These are phyloP conservation scores for Pseudomyrmex cubaensis DNA, from an alignment of 1,140 invertebrate species.

Conservation along the genomic window DNA sequence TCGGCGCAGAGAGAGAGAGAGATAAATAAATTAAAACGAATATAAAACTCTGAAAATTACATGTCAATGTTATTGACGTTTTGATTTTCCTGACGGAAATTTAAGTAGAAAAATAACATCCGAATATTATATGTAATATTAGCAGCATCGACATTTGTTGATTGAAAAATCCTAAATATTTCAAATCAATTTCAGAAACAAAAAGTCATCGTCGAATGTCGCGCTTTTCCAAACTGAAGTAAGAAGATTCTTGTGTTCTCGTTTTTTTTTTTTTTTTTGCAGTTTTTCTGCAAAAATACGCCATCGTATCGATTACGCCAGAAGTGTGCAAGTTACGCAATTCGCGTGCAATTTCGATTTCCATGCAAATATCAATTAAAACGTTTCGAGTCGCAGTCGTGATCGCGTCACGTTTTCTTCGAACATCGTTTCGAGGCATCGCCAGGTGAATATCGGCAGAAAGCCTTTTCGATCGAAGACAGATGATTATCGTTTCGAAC, in stretches of 20 bases:
- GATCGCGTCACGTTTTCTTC: constrained; percentile 35
- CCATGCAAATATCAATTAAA: constrained; percentile 55
- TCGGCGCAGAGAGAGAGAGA: too few relatives aligned
- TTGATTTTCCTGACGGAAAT: constrained; percentile 21
- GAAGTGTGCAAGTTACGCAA: background rate
- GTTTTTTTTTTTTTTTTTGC: background rate
- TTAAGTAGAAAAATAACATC: constrained; percentile 22
- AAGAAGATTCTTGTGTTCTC: background rate
- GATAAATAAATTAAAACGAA: too few relatives aligned
- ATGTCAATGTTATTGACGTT: background rate
- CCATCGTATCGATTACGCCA: constrained; percentile 17
- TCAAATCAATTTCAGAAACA: background rate
- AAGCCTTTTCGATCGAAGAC: constrained; percentile 8
- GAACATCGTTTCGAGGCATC: constrained; percentile 1
- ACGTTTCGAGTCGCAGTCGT: constrained; percentile 21
- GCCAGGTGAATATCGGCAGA: constrained; percentile 37
- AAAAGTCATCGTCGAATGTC: background rate
- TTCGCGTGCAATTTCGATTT: constrained; percentile 11
- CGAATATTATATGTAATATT: background rate
- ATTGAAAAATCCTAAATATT: constrained; percentile 2
- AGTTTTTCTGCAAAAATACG: background rate
- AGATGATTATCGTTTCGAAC: constrained; percentile 31
- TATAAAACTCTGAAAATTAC: too few relatives aligned
- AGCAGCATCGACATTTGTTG: background rate
- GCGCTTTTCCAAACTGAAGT: background rate